Base-by-base conservation (phyloP, 92 coral and sea anemone species). In the Diadumene lineata region DNA sequence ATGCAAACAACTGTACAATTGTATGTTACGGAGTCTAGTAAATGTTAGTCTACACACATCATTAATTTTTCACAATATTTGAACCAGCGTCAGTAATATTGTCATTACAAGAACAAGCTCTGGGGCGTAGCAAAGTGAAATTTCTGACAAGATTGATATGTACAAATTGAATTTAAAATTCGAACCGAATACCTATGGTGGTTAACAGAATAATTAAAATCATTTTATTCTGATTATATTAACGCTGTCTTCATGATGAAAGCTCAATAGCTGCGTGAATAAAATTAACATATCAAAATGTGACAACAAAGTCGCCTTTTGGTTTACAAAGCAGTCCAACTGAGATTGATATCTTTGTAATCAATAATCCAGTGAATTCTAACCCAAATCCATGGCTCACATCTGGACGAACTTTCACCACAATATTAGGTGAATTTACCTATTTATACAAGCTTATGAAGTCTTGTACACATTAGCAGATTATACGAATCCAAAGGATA, bases 101-200 rank as follows among this genome's bases (percentile, higher is more conserved):
- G 18, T 11, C 61, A 55, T 58, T 58, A 58, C 11, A 28, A 30
- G 6, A 3, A 22, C 7, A 8, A 8, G 60, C 60, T 53, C 22
- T 62, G 65, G 31, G 30, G 68, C 68, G 68, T 27, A 21, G 2
- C 68, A 62, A 31, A 62, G 7, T 28, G 68, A 62, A 27, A 62
- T 28, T 62, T 28, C 43, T 26, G 16, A 28, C 30, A 25, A 58
- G 29, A 22, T 58, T 1, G 23, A 22, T 9, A 22, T 30, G 26
- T 17, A 21, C 58, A 53, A 53, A 21, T 13, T 13, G 24, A 53
- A 15, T 21, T 53, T 53, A 23, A 9, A 21, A 53, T 53, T 53
- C 58, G 18, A 53, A 53, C 6, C 48, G 13, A 38, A 38, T 38
- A 38, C 48, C 48, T 6, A 38, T 38, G 13, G 48, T 38, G 48